Evolutionary conservation across 2,113 vertebrate species (phyloP).

Genomic region (Marcusenius ussheri): DNA sequence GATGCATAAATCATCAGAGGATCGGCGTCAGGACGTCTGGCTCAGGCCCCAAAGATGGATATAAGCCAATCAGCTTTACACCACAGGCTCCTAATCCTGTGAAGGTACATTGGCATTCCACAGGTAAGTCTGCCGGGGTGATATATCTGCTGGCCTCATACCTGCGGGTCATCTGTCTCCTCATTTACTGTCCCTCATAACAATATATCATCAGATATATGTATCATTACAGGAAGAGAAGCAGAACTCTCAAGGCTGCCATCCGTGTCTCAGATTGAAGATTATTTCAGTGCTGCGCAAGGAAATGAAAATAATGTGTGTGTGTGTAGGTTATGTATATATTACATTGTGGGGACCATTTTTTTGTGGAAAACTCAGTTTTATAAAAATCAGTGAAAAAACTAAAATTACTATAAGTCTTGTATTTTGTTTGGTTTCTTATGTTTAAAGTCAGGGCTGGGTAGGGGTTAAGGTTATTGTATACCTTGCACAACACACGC

Average conservation of each 20-base stretch:
- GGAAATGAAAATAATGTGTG: background rate
- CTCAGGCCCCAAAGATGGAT: background rate
- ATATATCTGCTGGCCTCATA: background rate
- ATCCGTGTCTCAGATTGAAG: slow-evolving; percentile 3
- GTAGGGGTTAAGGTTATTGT: background rate
- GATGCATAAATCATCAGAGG: background rate
- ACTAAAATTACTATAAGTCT: background rate
- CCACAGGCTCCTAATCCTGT: background rate
- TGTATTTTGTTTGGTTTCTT: background rate
- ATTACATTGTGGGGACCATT: background rate
- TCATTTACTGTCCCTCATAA: background rate
- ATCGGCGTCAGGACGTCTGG: background rate
- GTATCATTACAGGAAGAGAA: background rate
- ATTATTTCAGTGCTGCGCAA: background rate
- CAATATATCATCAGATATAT: slow-evolving; percentile 11
- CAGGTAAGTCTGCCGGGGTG: background rate
- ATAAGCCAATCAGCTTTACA: background rate
- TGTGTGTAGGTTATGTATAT: background rate
- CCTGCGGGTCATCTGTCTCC: background rate
- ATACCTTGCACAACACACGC: too few species aligned
- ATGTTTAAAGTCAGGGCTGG: background rate
- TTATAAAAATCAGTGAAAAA: background rate
- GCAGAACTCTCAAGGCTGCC: background rate
- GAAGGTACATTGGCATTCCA: background rate
- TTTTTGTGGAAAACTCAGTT: background rate